phyloP scores from a whole-genome alignment of 2,888 invertebrate species.

The Synanthedon andrenaeformis region DNA sequence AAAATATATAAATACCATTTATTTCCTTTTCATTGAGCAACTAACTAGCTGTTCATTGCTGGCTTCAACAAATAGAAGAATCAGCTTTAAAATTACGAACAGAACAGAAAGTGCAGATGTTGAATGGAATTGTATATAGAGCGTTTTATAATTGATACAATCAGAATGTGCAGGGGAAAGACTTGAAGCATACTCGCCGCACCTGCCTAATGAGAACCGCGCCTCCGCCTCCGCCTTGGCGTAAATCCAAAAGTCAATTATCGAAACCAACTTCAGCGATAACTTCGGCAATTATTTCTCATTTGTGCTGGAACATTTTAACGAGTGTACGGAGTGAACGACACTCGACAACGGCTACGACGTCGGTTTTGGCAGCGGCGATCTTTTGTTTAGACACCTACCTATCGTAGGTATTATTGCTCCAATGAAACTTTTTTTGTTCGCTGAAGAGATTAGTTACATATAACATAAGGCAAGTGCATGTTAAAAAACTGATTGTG shows the following conservation, averaged over 20 bases:
- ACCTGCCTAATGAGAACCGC: not conserved
- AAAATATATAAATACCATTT: too few species aligned
- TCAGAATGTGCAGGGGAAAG: not conserved
- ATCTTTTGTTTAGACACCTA: slow-evolving; percentile 32
- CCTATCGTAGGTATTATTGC: not conserved
- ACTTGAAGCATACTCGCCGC: not conserved
- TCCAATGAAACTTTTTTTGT: not conserved
- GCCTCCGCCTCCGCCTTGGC: slow-evolving; percentile 31
- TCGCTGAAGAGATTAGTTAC: too few species aligned
- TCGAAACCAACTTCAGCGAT: slow-evolving; percentile 30
- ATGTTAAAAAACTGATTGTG: too few species aligned
- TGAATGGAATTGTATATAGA: not conserved
- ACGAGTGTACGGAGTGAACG: slow-evolving; percentile 46
- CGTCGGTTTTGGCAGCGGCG: slow-evolving; percentile 42
- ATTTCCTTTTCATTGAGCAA: too few species aligned
- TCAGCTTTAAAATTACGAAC: too few species aligned
- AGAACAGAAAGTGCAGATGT: too few species aligned
- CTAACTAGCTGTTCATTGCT: too few species aligned
- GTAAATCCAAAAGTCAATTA: slow-evolving; percentile 58
- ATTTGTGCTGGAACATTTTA: slow-evolving; percentile 51
- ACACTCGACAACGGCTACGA: slow-evolving; percentile 32
- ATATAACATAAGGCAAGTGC: too few species aligned
- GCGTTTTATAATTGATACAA: not conserved
- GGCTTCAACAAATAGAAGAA: too few species aligned
- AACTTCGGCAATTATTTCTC: slow-evolving; percentile 60